phyloP scores from a whole-genome alignment of 2,797 vertebrate genomes.

The Pipistrellus kuhlii region DNA sequence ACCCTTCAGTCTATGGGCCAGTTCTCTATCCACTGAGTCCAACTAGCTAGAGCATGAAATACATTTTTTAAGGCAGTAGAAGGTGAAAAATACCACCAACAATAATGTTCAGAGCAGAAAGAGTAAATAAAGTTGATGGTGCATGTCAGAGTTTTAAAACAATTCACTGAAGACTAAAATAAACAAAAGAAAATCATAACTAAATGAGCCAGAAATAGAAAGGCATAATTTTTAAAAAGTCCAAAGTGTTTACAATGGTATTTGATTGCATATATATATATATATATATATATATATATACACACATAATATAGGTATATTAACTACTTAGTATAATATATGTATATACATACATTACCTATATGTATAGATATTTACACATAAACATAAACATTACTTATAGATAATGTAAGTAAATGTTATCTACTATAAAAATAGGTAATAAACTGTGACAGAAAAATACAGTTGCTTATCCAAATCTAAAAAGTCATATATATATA shows the following conservation, averaged over 20 bases:
- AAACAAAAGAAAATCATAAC: conserved; percentile 64
- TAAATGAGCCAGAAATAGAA: conserved; percentile 69
- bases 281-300: neutral
- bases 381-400: neutral
- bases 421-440: neutral
- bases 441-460: neutral
- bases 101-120: conserved; percentile 46
- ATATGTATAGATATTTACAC: neutral
- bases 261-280: conserved; percentile 41
- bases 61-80: neutral
- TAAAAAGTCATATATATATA: neutral
- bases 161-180: conserved; percentile 68
- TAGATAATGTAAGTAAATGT: neutral
- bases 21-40: no score
- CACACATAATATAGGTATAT: neutral
- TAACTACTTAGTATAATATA: neutral
- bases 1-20: no score
- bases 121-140: conserved; percentile 26
- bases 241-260: conserved; percentile 71
- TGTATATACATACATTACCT: neutral
- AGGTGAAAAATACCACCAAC: neutral
- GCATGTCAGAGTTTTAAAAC: conserved; percentile 60
- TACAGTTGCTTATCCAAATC: neutral
- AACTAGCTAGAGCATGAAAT: neutral
- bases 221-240: conserved; percentile 69